phyloP scores from a whole-genome alignment of 2,113 vertebrate species.

The Ramphastos sulfuratus region DNA sequence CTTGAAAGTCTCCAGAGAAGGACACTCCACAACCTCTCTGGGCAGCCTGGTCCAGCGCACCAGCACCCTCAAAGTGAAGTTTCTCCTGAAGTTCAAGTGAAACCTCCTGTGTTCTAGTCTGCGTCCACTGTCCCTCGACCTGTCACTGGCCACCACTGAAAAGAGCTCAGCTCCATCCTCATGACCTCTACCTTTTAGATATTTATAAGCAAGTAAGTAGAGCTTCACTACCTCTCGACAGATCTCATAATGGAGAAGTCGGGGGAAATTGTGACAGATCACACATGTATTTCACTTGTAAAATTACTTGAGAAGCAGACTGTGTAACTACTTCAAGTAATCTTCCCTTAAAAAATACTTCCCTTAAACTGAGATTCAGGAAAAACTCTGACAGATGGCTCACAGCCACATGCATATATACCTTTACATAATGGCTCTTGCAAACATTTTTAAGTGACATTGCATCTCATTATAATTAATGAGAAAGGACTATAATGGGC shows the following conservation, averaged over 20 bases:
- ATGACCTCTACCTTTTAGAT: too few relatives aligned
- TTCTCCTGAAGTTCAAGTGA: too few relatives aligned
- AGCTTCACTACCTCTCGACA: not conserved
- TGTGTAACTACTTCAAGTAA: not conserved
- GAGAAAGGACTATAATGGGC: not conserved
- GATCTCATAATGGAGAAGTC: not conserved
- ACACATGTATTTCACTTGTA: not conserved
- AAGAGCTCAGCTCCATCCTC: too few relatives aligned
- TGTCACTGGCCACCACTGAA: too few relatives aligned
- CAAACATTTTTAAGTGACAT: not conserved
- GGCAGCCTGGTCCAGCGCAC: too few relatives aligned
- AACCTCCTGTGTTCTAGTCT: too few relatives aligned
- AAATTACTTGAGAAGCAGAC: not conserved
- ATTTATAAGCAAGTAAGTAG: not conserved
- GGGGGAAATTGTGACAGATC: not conserved
- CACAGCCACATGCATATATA: not conserved
- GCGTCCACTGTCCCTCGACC: too few relatives aligned
- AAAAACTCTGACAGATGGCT: not conserved
- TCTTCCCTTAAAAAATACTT: not conserved
- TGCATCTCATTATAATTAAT: not conserved
- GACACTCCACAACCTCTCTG: too few relatives aligned
- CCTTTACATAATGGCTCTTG: not conserved
- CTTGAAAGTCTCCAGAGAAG: too few relatives aligned
- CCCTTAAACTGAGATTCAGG: not conserved
- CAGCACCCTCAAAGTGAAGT: too few relatives aligned